phyloP scores from a whole-genome alignment of 2,113 vertebrate genomes.

The Malurus melanocephalus region DNA sequence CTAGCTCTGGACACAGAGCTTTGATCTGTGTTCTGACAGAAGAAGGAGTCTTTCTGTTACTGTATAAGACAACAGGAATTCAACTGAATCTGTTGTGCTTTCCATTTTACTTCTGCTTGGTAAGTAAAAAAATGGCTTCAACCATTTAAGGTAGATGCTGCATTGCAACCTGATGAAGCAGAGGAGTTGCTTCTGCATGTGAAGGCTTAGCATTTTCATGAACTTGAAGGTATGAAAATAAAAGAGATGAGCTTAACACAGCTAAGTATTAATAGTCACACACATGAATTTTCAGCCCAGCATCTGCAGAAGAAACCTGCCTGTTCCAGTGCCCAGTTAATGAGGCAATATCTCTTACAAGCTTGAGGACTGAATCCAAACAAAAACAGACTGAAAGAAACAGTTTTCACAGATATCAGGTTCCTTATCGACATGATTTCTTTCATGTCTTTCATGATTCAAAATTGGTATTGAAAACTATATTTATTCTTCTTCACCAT shows the following conservation, averaged over 20 bases:
- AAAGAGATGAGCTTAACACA: neutral
- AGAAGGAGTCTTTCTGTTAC: neutral
- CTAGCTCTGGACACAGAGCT: fast-evolving
- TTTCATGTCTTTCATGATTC: neutral
- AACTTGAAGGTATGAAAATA: neutral
- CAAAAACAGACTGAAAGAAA: neutral
- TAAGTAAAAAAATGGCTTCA: neutral
- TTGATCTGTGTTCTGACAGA: neutral
- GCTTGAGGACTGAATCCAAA: neutral
- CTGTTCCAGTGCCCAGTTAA: neutral
- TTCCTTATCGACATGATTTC: neutral
- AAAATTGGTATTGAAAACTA: neutral
- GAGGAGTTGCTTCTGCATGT: neutral
- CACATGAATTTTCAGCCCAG: neutral
- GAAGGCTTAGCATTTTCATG: neutral
- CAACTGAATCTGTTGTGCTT: neutral
- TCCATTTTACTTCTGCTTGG: neutral
- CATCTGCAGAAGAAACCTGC: neutral
- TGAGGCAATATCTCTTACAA: neutral
- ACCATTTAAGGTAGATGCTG: neutral
- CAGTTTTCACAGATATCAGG: neutral
- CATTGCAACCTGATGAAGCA: neutral
- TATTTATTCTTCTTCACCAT: neutral
- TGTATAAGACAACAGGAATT: neutral
- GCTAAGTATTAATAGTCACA: neutral